phyloP scores from a whole-genome alignment of 2,113 vertebrate genomes.

The Potamarius usumacintae region DNA sequence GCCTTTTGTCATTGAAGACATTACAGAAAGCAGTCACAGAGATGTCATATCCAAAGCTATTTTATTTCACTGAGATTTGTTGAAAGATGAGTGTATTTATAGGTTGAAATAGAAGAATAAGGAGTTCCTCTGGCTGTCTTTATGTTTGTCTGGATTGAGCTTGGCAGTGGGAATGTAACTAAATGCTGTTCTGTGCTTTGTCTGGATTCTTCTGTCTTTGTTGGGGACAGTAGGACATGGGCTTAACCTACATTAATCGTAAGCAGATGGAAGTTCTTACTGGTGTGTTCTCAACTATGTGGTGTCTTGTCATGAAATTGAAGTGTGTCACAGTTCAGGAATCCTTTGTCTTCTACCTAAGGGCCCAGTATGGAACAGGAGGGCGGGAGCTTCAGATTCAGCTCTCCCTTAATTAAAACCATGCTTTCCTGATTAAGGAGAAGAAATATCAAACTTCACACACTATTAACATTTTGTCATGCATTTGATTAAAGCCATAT shows the following conservation, averaged over 20 bases:
- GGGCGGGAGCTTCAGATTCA: background rate
- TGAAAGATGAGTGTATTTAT: background rate
- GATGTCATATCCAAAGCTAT: background rate
- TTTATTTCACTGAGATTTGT: constrained; percentile 3
- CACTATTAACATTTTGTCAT: constrained; percentile 2
- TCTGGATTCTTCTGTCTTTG: constrained; percentile 42
- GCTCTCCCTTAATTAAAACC: constrained; percentile 17
- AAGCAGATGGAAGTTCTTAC: constrained; percentile 34
- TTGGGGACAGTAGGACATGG: constrained; percentile 36
- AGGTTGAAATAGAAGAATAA: background rate
- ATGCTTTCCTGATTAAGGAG: background rate
- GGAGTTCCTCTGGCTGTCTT: background rate
- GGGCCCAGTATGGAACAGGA: constrained; percentile 2
- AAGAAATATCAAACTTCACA: background rate
- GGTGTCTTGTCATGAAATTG: background rate
- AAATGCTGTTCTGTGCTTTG: constrained; percentile 17
- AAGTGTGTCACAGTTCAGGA: constrained; percentile 42
- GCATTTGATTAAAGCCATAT: background rate
- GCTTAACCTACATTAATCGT: constrained; percentile 51
- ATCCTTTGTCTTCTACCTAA: constrained; percentile 3
- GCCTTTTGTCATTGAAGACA: constrained; percentile 3
- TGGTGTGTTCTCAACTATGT: background rate
- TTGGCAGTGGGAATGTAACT: constrained; percentile 35
- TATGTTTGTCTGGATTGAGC: constrained; percentile 23
- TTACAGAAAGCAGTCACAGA: background rate